Evolutionary conservation across 2,888 invertebrate genomes (phyloP).

Genomic region (Calliopum simillimum): DNA sequence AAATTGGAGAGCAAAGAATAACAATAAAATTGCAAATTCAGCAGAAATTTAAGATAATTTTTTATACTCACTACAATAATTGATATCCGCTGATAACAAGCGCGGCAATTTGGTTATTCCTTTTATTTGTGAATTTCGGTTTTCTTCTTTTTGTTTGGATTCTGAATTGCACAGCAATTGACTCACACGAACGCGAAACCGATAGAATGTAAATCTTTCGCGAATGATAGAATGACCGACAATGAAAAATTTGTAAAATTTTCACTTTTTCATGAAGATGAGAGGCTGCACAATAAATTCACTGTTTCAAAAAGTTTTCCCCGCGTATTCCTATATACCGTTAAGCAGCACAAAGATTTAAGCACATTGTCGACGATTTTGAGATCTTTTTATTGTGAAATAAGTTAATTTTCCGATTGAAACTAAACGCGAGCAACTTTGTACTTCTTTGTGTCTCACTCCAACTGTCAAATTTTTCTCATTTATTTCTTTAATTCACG

Average conservation of each 20-base stretch:
- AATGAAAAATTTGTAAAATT: constrained; percentile 17
- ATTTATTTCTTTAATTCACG: background rate
- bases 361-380: background rate
- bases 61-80: no score
- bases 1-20: no score
- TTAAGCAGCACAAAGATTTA: background rate
- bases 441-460: background rate
- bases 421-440: background rate
- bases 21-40: no score
- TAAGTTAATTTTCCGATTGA: constrained; percentile 1
- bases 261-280: constrained; percentile 2
- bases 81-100: no score
- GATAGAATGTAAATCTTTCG: no score
- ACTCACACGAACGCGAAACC: constrained; percentile 1
- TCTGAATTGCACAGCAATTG: background rate
- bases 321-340: background rate
- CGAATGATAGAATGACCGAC: background rate
- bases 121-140: no score
- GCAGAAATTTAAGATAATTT: no score
- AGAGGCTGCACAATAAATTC: background rate
- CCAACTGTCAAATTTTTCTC: background rate
- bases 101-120: no score
- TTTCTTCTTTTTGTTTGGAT: no score
- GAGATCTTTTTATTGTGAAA: background rate
- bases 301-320: background rate